These are phyloP conservation scores for Choristoneura fumiferana DNA, from an alignment of 1,140 invertebrate genomes.

Conservation along the genomic window DNA sequence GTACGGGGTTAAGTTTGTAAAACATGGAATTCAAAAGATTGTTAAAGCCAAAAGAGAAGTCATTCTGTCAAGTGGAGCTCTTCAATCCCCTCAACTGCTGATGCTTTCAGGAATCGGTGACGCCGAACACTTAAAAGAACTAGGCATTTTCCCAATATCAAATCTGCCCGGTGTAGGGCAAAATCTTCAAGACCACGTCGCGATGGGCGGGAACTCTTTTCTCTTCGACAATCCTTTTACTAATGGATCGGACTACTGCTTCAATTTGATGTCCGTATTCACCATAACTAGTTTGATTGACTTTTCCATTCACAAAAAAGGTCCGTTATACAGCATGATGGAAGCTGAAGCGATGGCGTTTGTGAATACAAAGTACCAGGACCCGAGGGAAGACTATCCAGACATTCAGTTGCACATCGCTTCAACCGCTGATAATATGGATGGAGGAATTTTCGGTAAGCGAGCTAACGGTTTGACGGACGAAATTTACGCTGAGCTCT, in stretches of 20 bases:
- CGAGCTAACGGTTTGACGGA: constrained; percentile 83
- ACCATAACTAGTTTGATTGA: constrained; percentile 74
- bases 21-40: constrained; percentile 65
- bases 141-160: constrained; percentile 79
- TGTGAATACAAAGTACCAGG: constrained; percentile 85
- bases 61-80: constrained; percentile 84
- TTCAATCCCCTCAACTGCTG: constrained; percentile 88
- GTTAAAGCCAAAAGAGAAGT: constrained; percentile 83
- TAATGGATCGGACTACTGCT: constrained; percentile 76
- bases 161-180: constrained; percentile 87
- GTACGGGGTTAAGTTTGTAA: constrained; percentile 82
- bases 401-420: constrained; percentile 88
- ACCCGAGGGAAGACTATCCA: constrained; percentile 83
- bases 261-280: constrained; percentile 80
- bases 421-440: constrained; percentile 84
- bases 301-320: constrained; percentile 79
- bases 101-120: constrained; percentile 91
- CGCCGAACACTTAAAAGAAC: constrained; percentile 79
- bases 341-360: constrained; percentile 88
- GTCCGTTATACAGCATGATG: constrained; percentile 83
- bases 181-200: constrained; percentile 90
- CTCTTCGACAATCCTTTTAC: constrained; percentile 73
- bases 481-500: constrained; percentile 83
- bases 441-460: constrained; percentile 86
- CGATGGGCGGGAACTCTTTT: constrained; percentile 81